Percentiles rank a stretch among this genome's conserved stretches.
These are phyloP conservation scores for Euplagia quadripunctaria DNA, from an alignment of 2,888 invertebrate genomes.

Conservation along the genomic window DNA sequence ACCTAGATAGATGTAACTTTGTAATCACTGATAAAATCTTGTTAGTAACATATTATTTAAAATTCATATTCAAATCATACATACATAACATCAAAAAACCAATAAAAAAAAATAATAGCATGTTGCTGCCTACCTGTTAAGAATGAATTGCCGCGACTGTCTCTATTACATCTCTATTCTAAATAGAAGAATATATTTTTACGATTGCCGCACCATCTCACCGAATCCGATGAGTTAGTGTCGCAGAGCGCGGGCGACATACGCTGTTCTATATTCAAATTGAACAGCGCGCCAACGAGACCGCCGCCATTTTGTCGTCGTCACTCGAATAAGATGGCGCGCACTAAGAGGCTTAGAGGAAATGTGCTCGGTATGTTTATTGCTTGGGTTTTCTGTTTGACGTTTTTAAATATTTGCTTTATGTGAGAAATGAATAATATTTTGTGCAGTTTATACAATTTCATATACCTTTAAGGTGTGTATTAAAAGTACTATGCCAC, in stretches of 20 bases:
- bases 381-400: constrained; percentile 54
- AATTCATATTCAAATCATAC: too few relatives aligned
- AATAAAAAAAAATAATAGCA: too few relatives aligned
- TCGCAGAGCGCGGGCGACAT: constrained; percentile 83
- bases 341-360: constrained; percentile 71
- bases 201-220: constrained; percentile 83
- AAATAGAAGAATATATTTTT: constrained; percentile 82
- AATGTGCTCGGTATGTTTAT: constrained; percentile 67
- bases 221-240: constrained; percentile 86
- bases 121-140: neutral
- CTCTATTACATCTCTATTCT: constrained; percentile 58
- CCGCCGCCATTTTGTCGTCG: constrained; percentile 83
- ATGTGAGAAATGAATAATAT: constrained; percentile 12
- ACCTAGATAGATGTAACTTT: neutral
- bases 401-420: constrained; percentile 61
- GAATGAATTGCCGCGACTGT: neutral
- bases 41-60: too few relatives aligned
- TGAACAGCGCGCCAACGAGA: constrained; percentile 77
- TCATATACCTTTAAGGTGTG: neutral
- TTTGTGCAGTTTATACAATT: neutral
- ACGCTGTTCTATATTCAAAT: constrained; percentile 87
- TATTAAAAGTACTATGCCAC: neutral
- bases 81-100: too few relatives aligned
- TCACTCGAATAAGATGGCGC: constrained; percentile 77
- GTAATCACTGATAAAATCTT: neutral